Conservation (phyloP, 2,888 invertebrate genomes). For the Eristalinus aeneus region DNA sequence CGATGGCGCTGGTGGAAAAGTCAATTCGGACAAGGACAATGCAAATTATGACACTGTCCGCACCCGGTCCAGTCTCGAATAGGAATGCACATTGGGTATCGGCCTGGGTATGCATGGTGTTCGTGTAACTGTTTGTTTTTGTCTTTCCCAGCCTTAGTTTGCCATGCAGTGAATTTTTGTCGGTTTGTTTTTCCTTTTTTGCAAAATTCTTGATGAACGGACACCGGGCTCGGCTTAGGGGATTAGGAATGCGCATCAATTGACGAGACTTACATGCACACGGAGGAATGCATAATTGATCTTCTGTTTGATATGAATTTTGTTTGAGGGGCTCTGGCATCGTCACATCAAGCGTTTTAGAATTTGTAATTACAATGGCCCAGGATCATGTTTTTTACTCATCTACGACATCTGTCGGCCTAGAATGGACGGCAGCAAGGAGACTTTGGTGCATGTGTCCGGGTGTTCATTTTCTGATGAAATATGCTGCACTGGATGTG, state of each 20-base stretch:
- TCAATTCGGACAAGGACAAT: neutral
- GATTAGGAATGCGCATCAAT: constrained; percentile 8
- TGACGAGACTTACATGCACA: neutral
- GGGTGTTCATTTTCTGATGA: neutral
- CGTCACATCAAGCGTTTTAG: neutral
- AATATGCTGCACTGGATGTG: neutral
- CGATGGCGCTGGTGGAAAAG: neutral
- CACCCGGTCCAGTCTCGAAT: neutral
- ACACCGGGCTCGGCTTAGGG: neutral
- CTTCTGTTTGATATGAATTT: constrained; percentile 1
- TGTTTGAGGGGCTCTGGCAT: neutral
- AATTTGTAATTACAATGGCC: neutral
- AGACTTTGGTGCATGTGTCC: neutral
- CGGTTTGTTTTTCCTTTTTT: neutral
- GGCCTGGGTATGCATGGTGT: neutral
- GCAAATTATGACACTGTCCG: neutral
- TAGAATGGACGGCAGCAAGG: neutral
- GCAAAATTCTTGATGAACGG: neutral
- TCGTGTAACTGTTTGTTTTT: neutral
- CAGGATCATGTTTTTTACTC: neutral
- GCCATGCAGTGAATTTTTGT: neutral
- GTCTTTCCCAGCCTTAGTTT: no score
- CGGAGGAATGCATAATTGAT: neutral
- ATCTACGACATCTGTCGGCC: neutral
- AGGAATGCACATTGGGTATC: neutral